These are phyloP conservation scores for Pygoscelis adeliae DNA, from an alignment of 2,113 vertebrate genomes.

Conservation along the genomic window DNA sequence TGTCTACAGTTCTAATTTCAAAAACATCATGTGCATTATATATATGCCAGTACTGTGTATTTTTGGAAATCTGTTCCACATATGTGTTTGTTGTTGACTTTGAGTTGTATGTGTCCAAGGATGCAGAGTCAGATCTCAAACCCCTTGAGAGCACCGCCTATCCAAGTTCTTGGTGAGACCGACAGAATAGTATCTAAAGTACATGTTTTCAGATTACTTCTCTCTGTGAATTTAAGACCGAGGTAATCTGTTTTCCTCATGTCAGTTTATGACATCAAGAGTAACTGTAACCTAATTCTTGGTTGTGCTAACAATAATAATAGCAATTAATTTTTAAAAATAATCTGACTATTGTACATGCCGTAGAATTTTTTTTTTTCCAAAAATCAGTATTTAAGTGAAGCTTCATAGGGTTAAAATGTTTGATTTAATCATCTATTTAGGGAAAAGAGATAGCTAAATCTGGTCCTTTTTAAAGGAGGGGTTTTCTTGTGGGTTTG, in stretches of 20 bases:
- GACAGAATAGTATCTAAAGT: background rate
- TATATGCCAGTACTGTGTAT: rapidly evolving
- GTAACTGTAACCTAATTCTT: background rate
- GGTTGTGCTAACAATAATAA: background rate
- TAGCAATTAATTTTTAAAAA: background rate
- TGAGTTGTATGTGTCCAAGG: background rate
- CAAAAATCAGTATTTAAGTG: background rate
- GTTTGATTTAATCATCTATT: background rate
- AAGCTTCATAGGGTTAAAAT: background rate
- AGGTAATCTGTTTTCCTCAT: background rate
- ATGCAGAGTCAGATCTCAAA: background rate
- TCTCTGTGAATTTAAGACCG: background rate
- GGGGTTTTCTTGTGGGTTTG: rapidly evolving
- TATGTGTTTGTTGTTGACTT: background rate
- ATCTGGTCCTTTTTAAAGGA: background rate
- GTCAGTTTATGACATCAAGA: background rate
- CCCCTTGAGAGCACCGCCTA: background rate
- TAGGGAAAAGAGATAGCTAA: background rate
- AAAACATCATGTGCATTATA: background rate
- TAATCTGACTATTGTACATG: background rate
- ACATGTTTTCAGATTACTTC: background rate
- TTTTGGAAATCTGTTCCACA: background rate
- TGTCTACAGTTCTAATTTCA: background rate
- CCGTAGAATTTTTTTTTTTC: background rate
- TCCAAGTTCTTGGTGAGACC: background rate